Evolutionary conservation across 1,140 invertebrate species (phyloP), one percentile per base, ranked within the genome.

Genomic region (Zeugodacus cucurbitae): DNA sequence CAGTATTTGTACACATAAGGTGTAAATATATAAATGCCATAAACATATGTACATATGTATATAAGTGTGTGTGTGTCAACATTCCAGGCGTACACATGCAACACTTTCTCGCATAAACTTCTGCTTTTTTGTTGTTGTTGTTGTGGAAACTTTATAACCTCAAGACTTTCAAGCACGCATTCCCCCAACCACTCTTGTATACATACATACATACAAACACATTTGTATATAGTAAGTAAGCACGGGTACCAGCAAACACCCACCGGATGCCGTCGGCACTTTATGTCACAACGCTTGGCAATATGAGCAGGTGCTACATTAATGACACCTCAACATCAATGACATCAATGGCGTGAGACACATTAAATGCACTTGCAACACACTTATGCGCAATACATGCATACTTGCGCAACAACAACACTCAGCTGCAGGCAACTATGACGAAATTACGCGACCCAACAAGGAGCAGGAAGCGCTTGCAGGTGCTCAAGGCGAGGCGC

Each of bases 351-450:
- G 37, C 74, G n/a, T 82, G 74, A 11, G 74, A 48, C 74, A 82
- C 74, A 82, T 82, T 82, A 48, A 82, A 82, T 82, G 74, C 74
- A 82, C 41, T 82, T 82, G 34, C 74, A 44, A 82, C 74, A 82
- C 44, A 82, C 32, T 37, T 22, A 1, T 22, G 14, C 20, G 17
- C 62, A 29, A 29, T 34, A 34, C 62, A 10, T 26, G n/a, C 17
- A 32, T 34, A 70, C 37, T 74, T 37, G 14, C n/a, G n/a, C n/a
- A n/a, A n/a, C 64, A 78, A 78, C 32, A 78, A n/a, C 70, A 82
- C 4, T 22, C 22, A 41, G 58, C 67, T 10, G 20, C 29, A 7
- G 67, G 67, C 34, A 37, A 14, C 20, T n/a, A 8, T 74, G 32
- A 41, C 34, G 41, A 74, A 22, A 26, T 22, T 74, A 37, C 41